Evolutionary conservation across 2,797 vertebrate genomes (phyloP), one percentile per base, ranked within the genome.

Genomic region (Tragelaphus oryx): DNA sequence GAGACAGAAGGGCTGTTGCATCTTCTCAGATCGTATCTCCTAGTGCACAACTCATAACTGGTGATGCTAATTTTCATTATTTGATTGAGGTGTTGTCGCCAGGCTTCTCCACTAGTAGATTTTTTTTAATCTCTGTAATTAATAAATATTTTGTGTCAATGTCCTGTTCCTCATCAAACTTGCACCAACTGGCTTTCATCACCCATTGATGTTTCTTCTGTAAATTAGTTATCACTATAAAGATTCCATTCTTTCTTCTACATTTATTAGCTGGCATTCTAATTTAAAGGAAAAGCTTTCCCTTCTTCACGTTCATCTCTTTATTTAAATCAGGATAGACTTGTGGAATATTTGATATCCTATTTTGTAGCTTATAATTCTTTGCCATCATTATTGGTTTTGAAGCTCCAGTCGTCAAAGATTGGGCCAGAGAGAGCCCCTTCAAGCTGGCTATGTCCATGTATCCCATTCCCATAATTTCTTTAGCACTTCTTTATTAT

Each of bases 321-420:
- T 92, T 89, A 78, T 46, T 91, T 95, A 87, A 79, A 68, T 80
- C 60, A 81, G n/a, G 74, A 37, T 89, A 48, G 13, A 89, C 37
- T 74, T 89, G 44, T 82, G 41, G 41, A 26, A 44, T 74, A 74
- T 41, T 94, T 90, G 54, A 46, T 78, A 74, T 44, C 78, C 87
- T 85, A 26, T 80, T 90, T 81, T 22, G 11, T 54, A 44, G 28
- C 18, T 78, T 79, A 65, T 62, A 28, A 71, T 78, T 85, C 57
- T 37, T 62, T 55, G 60, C 16, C 44, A 78, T 60, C 37, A 37
- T 68, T 91, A 30, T 55, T 82, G 57, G 87, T 80, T 83, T 79
- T 85, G 33, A 75, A 55, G 54, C 44, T 94, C 3, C 2, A 37
- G 60, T 82, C 76, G 7, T 44, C 41, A 46, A 60, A 86, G 24